Base-by-base conservation (phyloP, 1,140 invertebrate genomes). In the Hycleus phaleratus region DNA sequence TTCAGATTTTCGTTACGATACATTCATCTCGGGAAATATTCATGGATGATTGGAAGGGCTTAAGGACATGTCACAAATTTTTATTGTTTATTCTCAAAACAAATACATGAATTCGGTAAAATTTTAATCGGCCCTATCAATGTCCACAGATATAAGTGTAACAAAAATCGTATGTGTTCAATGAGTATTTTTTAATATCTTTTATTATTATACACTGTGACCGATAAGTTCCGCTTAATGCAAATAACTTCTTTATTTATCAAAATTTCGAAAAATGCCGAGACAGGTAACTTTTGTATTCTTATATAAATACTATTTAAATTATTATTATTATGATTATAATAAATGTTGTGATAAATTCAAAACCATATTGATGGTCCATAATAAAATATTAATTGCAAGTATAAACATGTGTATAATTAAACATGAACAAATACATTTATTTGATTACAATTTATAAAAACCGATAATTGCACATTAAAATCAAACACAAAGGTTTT, bases 311-410 rank as follows among this genome's bases (percentile, higher is more conserved):
- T 47, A 55, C 38, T 55, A 55, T 55, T n/a, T 32, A 46, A 55
- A 42, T n/a, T 40, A 55, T 25, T 55, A 55, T 55, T n/a, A 46
- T 18, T 18, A 18, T 18, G 18, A 38, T 46, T 44, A 55, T 55
- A 39, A 42, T 47, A 55, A 46, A 46, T 55, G 52, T 55, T 55
- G 45, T 55, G 52, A 55, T 55, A 53, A 38, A 55, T 32, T 32
- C 3, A 4, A 42, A 46, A 55, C 26, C 2, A 42, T 42, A 42
- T 42, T 42, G 40, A 42, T 42, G n/a, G 9, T n/a, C 9, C 5
- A 9, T 12, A 42, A 9, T 11, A 3, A 9, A 42, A 9, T 2
- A 11, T 7, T 9, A 12, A 3, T 1, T 42, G 9, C n/a, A 10
- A 42, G 9, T n/a, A 42, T 42, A 42, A n/a, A 42, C 2, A 3